A percentile compares a stretch with the other conserved stretches of the same genome.
These are phyloP conservation scores for Ornithoptera alexandrae DNA, from an alignment of 2,888 invertebrate species.

Conservation along the genomic window DNA sequence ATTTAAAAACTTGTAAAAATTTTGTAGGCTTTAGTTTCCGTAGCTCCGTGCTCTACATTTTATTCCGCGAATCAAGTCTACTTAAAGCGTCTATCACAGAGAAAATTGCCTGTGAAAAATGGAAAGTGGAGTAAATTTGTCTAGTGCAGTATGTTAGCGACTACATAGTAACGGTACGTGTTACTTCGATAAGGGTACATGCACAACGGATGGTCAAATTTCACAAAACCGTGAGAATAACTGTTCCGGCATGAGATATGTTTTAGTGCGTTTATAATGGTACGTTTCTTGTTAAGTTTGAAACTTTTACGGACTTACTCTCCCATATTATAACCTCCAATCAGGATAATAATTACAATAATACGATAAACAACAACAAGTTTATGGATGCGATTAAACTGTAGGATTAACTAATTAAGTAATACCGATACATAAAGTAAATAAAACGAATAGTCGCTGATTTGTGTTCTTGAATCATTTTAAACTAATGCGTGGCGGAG, in stretches of 20 bases:
- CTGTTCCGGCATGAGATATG: conserved; percentile 52
- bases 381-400: no score
- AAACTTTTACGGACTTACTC: conserved; percentile 41
- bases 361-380: no score
- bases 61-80: conserved; percentile 65
- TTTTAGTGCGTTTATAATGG: conserved; percentile 59
- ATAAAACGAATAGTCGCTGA: no score
- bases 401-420: no score
- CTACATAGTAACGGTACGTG: conserved; percentile 59
- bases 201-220: conserved; percentile 50
- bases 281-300: conserved; percentile 59
- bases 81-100: conserved; percentile 58
- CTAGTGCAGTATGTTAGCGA: conserved; percentile 68
- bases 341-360: not conserved
- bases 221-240: conserved; percentile 60
- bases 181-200: conserved; percentile 51
- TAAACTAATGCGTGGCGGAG: no score
- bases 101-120: conserved; percentile 74
- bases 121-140: conserved; percentile 77
- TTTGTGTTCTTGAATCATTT: no score
- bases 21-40: conserved; percentile 38
- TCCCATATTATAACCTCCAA: conserved; percentile 35
- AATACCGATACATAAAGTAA: no score
- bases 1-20: not conserved
- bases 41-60: conserved; percentile 61